Evolutionary conservation across 2,113 vertebrate species (phyloP).

Genomic region (Calyptomena viridis): DNA sequence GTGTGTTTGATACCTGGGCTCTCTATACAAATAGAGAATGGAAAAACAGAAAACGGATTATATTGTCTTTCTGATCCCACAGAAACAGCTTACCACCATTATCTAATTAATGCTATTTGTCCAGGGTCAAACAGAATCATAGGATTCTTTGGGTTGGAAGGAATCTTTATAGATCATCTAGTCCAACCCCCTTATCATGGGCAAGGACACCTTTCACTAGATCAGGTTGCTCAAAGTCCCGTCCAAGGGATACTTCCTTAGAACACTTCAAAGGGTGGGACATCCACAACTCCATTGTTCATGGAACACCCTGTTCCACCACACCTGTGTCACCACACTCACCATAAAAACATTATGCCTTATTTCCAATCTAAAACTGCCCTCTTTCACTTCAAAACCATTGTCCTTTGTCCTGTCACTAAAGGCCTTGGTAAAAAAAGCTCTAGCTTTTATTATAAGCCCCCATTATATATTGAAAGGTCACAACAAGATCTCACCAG

Average conservation of each 20-base stretch:
- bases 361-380: background rate
- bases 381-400: background rate
- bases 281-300: background rate
- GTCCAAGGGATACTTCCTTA: background rate
- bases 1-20: background rate
- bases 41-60: background rate
- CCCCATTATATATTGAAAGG: background rate
- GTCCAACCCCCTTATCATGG: background rate
- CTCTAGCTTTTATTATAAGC: background rate
- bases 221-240: background rate
- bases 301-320: background rate
- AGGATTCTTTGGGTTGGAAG: background rate
- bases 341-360: background rate
- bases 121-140: background rate
- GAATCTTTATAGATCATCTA: background rate
- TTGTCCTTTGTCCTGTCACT: background rate
- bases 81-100: background rate
- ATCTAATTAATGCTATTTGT: background rate
- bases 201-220: background rate
- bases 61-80: background rate
- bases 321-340: background rate
- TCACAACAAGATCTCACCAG: background rate
- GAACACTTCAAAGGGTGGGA: background rate
- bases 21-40: background rate
- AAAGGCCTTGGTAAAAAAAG: background rate